A percentile compares a stretch with the other conserved stretches of the same genome.
Evolutionary conservation across 2,797 vertebrate genomes (phyloP).

Genomic region (Lophius americanus): DNA sequence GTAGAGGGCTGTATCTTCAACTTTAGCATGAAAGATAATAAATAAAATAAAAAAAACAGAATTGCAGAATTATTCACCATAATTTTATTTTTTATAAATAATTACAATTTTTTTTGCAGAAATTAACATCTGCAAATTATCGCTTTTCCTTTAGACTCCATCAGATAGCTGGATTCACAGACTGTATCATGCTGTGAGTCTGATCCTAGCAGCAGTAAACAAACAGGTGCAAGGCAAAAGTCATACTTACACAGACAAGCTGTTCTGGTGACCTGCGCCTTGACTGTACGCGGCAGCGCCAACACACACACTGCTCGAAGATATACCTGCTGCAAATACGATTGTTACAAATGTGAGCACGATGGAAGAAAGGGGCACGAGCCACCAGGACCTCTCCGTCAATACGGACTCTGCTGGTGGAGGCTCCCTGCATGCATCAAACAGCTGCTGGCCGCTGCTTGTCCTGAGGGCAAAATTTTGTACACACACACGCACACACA

Average conservation of each 20-base stretch:
- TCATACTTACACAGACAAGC: slow-evolving; percentile 41
- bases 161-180: slow-evolving; percentile 1
- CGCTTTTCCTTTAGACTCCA: slow-evolving; percentile 17
- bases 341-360: slow-evolving; percentile 43
- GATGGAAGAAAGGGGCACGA: slow-evolving; percentile 9
- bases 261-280: slow-evolving; percentile 40
- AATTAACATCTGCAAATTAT: slow-evolving; percentile 22
- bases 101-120: too few species aligned
- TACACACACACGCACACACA: slow-evolving; percentile 43
- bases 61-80: not conserved
- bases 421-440: slow-evolving; percentile 65
- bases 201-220: slow-evolving; percentile 37
- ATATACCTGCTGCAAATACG: slow-evolving; percentile 38
- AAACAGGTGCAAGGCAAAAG: slow-evolving; percentile 66
- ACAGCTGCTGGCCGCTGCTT: slow-evolving; percentile 71
- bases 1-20: not conserved
- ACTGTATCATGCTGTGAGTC: not conserved
- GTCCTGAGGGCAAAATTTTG: slow-evolving; percentile 63
- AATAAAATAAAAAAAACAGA: slow-evolving; percentile 1
- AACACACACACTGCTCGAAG: slow-evolving; percentile 22
- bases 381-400: slow-evolving; percentile 14
- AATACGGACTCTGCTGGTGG: slow-evolving; percentile 36
- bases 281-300: slow-evolving; percentile 2
- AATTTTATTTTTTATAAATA: not conserved
- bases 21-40: not conserved